Percentiles rank a stretch among this genome's conserved stretches.
Evolutionary conservation across 2,888 invertebrate genomes (phyloP).

Genomic region (Sarcophaga variegata): DNA sequence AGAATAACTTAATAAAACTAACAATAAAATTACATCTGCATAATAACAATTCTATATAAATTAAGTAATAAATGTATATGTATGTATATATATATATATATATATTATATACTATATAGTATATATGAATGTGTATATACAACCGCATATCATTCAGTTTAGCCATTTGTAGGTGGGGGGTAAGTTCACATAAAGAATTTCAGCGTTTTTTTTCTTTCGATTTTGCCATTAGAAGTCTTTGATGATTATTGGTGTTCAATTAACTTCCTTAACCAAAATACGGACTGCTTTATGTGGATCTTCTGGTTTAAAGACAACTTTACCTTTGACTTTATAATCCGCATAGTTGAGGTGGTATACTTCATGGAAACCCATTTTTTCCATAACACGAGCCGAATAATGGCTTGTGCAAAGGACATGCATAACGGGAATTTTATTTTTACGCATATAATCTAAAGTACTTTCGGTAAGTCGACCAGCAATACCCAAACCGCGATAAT

Average conservation of each 20-base stretch:
- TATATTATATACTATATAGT: too few relatives aligned
- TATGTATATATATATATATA: neutral
- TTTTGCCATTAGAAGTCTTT: neutral
- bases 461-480: constrained; percentile 80
- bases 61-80: neutral
- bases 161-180: neutral
- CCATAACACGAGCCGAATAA: constrained; percentile 88
- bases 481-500: constrained; percentile 81
- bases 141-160: neutral
- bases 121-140: neutral
- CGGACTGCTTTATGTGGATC: constrained; percentile 85
- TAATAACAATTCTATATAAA: constrained; percentile 19
- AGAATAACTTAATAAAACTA: constrained; percentile 51
- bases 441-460: constrained; percentile 79
- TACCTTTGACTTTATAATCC: constrained; percentile 85
- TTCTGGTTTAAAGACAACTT: constrained; percentile 86
- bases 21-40: constrained; percentile 62
- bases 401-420: constrained; percentile 89
- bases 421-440: constrained; percentile 82
- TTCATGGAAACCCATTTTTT: constrained; percentile 87
- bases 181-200: too few relatives aligned
- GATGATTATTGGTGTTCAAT: constrained; percentile 21
- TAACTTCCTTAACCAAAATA: constrained; percentile 84
- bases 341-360: constrained; percentile 86
- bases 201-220: neutral